A percentile compares a stretch with the other conserved stretches of the same genome.
These are phyloP conservation scores for Amiota communis DNA, from an alignment of 2,888 invertebrate species.

Conservation along the genomic window DNA sequence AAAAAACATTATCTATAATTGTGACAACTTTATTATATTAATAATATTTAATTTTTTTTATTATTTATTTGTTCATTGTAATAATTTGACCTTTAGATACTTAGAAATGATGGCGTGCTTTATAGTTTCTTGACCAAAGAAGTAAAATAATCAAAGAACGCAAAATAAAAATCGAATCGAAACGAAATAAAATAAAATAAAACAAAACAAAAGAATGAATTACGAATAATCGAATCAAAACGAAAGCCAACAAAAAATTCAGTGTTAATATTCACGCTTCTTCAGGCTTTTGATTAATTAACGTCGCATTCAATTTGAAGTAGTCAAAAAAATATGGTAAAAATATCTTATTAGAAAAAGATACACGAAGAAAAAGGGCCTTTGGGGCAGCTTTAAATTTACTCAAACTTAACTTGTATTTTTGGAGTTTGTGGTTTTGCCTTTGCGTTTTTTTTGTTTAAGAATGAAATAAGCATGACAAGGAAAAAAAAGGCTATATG, in stretches of 20 bases:
- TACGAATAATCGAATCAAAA: too few relatives aligned
- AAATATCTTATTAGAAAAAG: background rate
- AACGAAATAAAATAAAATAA: too few relatives aligned
- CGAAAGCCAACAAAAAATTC: background rate
- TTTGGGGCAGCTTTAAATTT: slow-evolving; percentile 13
- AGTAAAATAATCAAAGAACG: too few relatives aligned
- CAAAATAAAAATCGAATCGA: background rate
- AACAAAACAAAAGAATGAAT: too few relatives aligned
- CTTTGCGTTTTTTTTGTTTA: background rate
- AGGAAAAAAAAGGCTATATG: background rate
- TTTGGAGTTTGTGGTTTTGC: background rate
- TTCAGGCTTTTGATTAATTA: slow-evolving; percentile 57
- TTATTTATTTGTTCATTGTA: too few relatives aligned
- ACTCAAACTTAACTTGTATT: background rate
- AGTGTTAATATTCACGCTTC: slow-evolving; percentile 1
- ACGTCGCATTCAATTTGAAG: slow-evolving; percentile 62
- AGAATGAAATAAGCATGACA: background rate
- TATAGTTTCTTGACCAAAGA: slow-evolving; percentile 62
- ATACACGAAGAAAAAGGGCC: background rate
- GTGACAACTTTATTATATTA: slow-evolving; percentile 10
- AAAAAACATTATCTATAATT: background rate
- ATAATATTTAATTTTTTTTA: background rate
- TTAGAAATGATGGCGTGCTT: slow-evolving; percentile 49
- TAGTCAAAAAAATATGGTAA: background rate
- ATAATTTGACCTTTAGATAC: slow-evolving; percentile 30